Conservation (phyloP, 2,888 invertebrate species). For the Monopis laevigella region DNA sequence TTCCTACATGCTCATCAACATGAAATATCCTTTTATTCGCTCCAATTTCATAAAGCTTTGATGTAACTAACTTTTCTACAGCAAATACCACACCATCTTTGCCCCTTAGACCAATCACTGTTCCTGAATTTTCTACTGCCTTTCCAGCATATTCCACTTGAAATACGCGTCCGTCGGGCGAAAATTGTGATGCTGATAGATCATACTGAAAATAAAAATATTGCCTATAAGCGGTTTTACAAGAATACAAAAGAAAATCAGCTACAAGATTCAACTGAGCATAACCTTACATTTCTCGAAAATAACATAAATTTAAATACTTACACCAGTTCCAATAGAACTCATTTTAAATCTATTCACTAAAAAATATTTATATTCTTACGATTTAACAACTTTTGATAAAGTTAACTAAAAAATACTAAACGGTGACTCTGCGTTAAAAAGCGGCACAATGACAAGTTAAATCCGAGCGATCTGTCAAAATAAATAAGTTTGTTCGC, state of each 20-base stretch:
- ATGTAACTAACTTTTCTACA: slow-evolving; percentile 95
- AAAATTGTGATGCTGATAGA: slow-evolving; percentile 99
- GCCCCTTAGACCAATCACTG: slow-evolving; percentile 93
- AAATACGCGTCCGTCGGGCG: slow-evolving; percentile 98
- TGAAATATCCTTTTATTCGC: slow-evolving; percentile 93
- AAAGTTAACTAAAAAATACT: not conserved
- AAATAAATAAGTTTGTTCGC: not conserved
- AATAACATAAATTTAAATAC: slow-evolving; percentile 33
- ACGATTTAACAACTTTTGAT: not conserved
- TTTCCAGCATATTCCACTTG: slow-evolving; percentile 99
- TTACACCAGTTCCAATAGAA: slow-evolving; percentile 95
- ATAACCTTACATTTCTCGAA: slow-evolving; percentile 5
- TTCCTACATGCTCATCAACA: slow-evolving; percentile 93
- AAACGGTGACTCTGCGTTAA: not conserved
- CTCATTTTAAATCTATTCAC: slow-evolving; percentile 73
- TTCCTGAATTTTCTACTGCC: slow-evolving; percentile 98
- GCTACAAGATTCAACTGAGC: slow-evolving; percentile 26
- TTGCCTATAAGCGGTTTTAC: not conserved
- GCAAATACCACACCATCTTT: slow-evolving; percentile 98
- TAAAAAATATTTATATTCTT: not conserved
- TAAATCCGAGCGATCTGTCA: not conserved
- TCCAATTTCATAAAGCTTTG: slow-evolving; percentile 91
- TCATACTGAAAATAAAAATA: slow-evolving; percentile 81
- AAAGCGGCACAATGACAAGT: slow-evolving; percentile 6
- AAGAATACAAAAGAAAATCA: not conserved